Base-by-base conservation (phyloP, 2,888 invertebrate species). In the Sinotaia quadrata region DNA sequence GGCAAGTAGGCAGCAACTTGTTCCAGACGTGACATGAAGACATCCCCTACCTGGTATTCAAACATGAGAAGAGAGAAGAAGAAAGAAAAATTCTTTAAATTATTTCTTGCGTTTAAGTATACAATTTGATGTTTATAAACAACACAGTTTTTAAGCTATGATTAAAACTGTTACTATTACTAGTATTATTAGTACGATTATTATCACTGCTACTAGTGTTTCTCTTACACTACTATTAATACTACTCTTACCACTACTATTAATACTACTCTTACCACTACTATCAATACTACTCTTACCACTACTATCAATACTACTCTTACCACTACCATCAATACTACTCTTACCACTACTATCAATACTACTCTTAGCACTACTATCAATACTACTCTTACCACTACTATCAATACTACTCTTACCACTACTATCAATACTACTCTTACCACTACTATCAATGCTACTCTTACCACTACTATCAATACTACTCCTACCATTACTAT, bases 11-110 rank as follows among this genome's bases (percentile, higher is more conserved):
- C 56, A 7, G 67, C 54, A 15, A 65, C 57, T 15, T 63, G 65
- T 34, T 70, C 69, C 60, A 73, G 51, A 4, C 18, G 24, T 3
- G 24, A 47, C 69, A 72, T 51, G 44, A 61, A 65, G 12, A 27
- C 36, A 47, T 73, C 68, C 51, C 67, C 73, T 27, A 27, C 59
- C 73, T 73, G 67, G 29, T 56, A 59, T 4, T 41, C 15, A n/a
- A n/a, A n/a, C n/a, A n/a, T n/a, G n/a, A n/a, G n/a, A n/a, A n/a
- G n/a, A n/a, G n/a, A n/a, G n/a, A n/a, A n/a, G n/a, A n/a, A n/a
- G n/a, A n/a, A n/a, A n/a, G n/a, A n/a, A n/a, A n/a, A n/a, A n/a
- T n/a, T n/a, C n/a, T n/a, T n/a, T n/a, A n/a, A n/a, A n/a, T n/a
- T n/a, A n/a, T n/a, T n/a, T n/a, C n/a, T n/a, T n/a, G n/a, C n/a